These are phyloP conservation scores for Silurus meridionalis DNA, from an alignment of 2,113 vertebrate genomes.

Conservation along the genomic window DNA sequence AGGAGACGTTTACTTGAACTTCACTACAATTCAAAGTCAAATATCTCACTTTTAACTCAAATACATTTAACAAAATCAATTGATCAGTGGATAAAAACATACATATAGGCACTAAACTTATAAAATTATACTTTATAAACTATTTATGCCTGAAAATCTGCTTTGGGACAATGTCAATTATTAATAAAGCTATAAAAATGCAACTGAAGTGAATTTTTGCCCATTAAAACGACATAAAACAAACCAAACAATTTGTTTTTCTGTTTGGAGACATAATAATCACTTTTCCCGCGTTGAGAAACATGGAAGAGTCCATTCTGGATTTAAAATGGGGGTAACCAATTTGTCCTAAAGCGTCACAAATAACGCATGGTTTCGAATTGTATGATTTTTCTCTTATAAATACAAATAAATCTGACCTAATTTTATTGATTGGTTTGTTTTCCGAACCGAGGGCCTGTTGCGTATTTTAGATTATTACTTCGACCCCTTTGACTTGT, in stretches of 20 bases:
- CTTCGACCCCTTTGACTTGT: background rate
- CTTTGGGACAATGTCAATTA: no score
- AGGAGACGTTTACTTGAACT: no score
- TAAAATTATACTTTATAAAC: no score
- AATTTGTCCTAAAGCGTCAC: background rate
- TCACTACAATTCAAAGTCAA: no score
- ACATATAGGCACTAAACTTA: no score
- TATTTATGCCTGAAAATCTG: no score
- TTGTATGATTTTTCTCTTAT: background rate
- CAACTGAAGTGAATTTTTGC: no score
- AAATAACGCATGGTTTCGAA: no score
- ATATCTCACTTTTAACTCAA: no score
- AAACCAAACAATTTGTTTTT: background rate
- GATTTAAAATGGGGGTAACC: background rate
- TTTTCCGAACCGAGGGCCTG: background rate
- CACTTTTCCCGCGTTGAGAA: slow-evolving; percentile 6
- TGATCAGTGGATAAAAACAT: no score
- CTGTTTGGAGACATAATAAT: background rate
- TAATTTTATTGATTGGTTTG: background rate
- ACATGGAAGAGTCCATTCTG: slow-evolving; percentile 12
- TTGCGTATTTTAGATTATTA: background rate
- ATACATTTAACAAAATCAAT: no score
- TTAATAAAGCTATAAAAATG: no score
- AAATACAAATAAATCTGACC: background rate
- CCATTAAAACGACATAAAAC: background rate